A percentile compares a stretch with the other conserved stretches of the same genome.
phyloP scores from a whole-genome alignment of 2,113 vertebrate species.

The Perca schrenkii region DNA sequence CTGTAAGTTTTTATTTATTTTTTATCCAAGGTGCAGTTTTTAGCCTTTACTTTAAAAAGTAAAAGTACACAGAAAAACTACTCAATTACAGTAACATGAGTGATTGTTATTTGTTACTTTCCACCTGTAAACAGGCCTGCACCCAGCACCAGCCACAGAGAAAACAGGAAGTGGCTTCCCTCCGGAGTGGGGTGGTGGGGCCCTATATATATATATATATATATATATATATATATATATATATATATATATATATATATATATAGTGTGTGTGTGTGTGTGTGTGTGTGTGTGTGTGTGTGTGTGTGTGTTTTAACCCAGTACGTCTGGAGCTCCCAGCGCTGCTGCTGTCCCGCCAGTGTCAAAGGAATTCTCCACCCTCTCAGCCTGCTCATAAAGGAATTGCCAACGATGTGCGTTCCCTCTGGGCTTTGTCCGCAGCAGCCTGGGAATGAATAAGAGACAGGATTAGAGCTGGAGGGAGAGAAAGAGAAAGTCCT shows the following conservation, averaged over 20 bases:
- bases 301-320: conserved; percentile 42
- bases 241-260: too few relatives aligned
- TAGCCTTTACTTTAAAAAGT: too few relatives aligned
- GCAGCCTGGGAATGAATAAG: conserved; percentile 72
- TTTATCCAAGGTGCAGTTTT: too few relatives aligned
- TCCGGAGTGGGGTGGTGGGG: not conserved
- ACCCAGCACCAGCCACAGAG: not conserved
- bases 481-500: conserved; percentile 16
- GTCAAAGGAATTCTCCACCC: conserved; percentile 76
- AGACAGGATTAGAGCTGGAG: conserved; percentile 70
- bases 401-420: conserved; percentile 66
- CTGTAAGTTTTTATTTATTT: too few relatives aligned
- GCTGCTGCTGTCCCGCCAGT: conserved; percentile 37
- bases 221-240: too few relatives aligned
- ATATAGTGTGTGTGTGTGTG: too few relatives aligned
- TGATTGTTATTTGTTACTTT: too few relatives aligned
- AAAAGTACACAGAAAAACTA: too few relatives aligned
- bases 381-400: conserved; percentile 67
- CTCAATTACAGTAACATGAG: too few relatives aligned
- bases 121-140: too few relatives aligned
- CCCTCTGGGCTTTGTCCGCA: conserved; percentile 60
- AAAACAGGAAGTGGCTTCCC: conserved; percentile 58
- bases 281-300: too few relatives aligned
- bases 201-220: not conserved
- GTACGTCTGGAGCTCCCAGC: conserved; percentile 45